Evolutionary conservation across 2,888 invertebrate species (phyloP), one percentile per base, ranked within the genome.

Genomic region (Leistus spinibarbis): DNA sequence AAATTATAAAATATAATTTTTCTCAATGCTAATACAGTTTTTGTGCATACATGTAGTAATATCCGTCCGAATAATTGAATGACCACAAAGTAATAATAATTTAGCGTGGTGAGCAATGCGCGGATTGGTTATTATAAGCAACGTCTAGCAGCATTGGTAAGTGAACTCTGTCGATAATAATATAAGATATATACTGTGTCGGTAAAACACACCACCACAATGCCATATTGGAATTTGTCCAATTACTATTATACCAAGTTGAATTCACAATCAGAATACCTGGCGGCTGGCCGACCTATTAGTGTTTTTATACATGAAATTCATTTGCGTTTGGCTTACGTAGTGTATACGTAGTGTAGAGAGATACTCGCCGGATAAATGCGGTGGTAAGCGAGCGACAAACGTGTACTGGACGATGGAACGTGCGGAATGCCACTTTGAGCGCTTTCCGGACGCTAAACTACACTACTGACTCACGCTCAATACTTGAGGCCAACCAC

Each of bases 181-280:
- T 40, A 40, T 40, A 40, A 40, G 40, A 40, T 40, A n/a, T n/a
- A 40, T 40, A 40, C 7, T 13, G 40, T 77, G 60, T 60, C 76
- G 76, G 76, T 78, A 77, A 76, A 76, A 78, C 70, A 40, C 40
- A 40, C 40, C 40, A 77, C 78, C 77, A 75, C 78, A 76, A 78
- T 75, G 68, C 69, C 76, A 77, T 76, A 78, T 78, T 77, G 77
- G 77, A 78, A 78, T 77, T 78, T 77, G 76, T 77, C 76, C 78
- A 78, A 77, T 77, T 77, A 78, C 40, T 40, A 40, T 40, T 40
- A 40, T 40, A 40, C 76, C 23, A 66, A n/a, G 64, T 76, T 57
- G 75, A 77, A 78, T 78, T 78, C 78, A 78, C 78, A 78, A 78
- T 78, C 77, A 75, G 76, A 76, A 78, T 76, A 74, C 69, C 75